These are phyloP conservation scores for Ectropis grisescens DNA, from an alignment of 1,140 invertebrate species.

Conservation along the genomic window DNA sequence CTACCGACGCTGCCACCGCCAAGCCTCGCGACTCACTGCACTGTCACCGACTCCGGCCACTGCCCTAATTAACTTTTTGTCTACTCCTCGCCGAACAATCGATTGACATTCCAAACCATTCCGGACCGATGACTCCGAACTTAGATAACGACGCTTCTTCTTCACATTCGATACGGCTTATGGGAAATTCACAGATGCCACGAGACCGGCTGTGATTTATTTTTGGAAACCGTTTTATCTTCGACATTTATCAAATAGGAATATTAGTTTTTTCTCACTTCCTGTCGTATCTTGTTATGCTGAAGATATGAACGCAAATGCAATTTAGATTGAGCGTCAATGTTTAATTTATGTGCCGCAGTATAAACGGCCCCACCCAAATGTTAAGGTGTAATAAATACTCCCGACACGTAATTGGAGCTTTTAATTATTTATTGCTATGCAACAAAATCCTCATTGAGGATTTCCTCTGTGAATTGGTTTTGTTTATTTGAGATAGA, in stretches of 20 bases:
- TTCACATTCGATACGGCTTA: slow-evolving; percentile 11
- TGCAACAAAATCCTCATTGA: slow-evolving; percentile 1
- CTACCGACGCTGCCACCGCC: slow-evolving; percentile 1
- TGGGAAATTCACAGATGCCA: slow-evolving; percentile 9
- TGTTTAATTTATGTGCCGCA: slow-evolving; percentile 4
- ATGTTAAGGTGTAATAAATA: slow-evolving; percentile 3
- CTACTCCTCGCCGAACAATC: slow-evolving; percentile 20
- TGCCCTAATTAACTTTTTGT: slow-evolving; percentile 58
- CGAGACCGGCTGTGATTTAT: background rate
- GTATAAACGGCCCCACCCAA: slow-evolving; percentile 3
- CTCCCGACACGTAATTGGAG: slow-evolving; percentile 2
- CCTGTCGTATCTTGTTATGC: too few relatives aligned
- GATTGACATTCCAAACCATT: slow-evolving; percentile 19
- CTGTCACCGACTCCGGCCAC: slow-evolving; percentile 19
- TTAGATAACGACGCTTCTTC: slow-evolving; percentile 13
- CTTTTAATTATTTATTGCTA: slow-evolving; percentile 3
- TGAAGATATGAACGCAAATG: too few relatives aligned
- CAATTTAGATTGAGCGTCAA: too few relatives aligned
- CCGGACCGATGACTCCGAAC: slow-evolving; percentile 1
- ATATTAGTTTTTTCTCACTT: too few relatives aligned
- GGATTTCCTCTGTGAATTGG: slow-evolving; percentile 8
- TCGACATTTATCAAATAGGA: too few relatives aligned
- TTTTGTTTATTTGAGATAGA: too few relatives aligned
- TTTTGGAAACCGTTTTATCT: too few relatives aligned
- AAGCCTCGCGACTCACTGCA: slow-evolving; percentile 17